Percentiles rank a stretch among this genome's conserved stretches.
Conservation (phyloP, 2,113 vertebrate genomes). For the Theristicus caerulescens region DNA sequence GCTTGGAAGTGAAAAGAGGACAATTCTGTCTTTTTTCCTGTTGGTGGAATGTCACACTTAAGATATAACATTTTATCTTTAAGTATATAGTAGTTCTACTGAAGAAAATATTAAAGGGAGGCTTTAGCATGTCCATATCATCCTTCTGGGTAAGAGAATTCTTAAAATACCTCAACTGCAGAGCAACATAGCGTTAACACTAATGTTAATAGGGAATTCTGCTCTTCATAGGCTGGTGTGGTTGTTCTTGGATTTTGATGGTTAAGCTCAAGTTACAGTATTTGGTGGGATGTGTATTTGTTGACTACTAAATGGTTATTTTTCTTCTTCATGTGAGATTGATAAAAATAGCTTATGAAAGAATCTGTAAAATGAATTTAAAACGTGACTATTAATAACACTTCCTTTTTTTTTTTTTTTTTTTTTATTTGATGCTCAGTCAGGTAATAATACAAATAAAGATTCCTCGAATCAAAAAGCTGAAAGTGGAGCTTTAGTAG, state of each 20-base stretch:
- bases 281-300: not conserved
- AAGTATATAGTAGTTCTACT: not conserved
- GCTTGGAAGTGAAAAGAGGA: not conserved
- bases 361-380: not conserved
- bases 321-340: not conserved
- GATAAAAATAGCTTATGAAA: not conserved
- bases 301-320: not conserved
- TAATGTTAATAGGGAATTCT: not conserved
- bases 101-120: not conserved
- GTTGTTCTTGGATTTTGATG: not conserved
- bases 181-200: not conserved
- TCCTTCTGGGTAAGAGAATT: not conserved
- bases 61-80: not conserved
- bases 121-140: not conserved
- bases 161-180: not conserved
- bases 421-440: constrained; percentile 61
- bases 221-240: not conserved
- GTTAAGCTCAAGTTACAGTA: not conserved
- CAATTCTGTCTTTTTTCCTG: not conserved
- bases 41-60: not conserved
- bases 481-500: constrained; percentile 86
- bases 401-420: not conserved
- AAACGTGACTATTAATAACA: not conserved
- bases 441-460: constrained; percentile 81
- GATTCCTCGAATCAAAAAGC: constrained; percentile 84